Conservation (phyloP, 2,113 vertebrate species). For the Mesitornis unicolor region DNA sequence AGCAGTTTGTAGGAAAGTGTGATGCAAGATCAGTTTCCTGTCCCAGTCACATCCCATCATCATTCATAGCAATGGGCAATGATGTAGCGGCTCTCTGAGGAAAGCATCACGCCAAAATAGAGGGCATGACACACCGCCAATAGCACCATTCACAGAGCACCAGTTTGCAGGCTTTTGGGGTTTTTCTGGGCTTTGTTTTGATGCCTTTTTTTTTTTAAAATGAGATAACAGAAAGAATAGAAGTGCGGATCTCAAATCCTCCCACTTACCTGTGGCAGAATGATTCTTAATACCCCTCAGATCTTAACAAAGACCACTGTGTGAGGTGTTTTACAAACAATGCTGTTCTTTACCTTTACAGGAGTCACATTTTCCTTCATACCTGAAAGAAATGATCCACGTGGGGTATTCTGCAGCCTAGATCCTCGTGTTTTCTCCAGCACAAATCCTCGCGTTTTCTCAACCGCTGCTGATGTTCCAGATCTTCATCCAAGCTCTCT, state of each 20-base stretch:
- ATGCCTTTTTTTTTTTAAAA: too few species aligned
- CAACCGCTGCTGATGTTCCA: neutral
- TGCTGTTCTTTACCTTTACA: neutral
- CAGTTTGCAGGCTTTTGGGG: neutral
- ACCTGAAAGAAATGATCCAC: neutral
- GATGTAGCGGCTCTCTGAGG: neutral
- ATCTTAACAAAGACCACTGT: neutral
- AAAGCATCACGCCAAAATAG: neutral
- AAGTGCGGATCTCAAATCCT: neutral
- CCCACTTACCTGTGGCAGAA: neutral
- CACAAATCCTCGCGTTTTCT: neutral
- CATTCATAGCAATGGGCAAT: neutral
- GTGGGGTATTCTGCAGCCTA: neutral
- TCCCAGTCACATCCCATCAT: neutral
- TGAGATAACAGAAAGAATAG: neutral
- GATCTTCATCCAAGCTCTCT: neutral
- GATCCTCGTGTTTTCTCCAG: neutral
- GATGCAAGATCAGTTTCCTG: neutral
- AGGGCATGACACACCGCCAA: neutral
- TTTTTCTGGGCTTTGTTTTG: neutral
- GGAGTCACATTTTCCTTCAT: neutral
- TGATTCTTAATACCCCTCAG: neutral
- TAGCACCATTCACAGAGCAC: neutral
- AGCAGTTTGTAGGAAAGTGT: neutral
- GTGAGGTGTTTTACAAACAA: neutral